Base-by-base conservation (phyloP, 1,140 invertebrate species). In the Micrasema minimum region DNA sequence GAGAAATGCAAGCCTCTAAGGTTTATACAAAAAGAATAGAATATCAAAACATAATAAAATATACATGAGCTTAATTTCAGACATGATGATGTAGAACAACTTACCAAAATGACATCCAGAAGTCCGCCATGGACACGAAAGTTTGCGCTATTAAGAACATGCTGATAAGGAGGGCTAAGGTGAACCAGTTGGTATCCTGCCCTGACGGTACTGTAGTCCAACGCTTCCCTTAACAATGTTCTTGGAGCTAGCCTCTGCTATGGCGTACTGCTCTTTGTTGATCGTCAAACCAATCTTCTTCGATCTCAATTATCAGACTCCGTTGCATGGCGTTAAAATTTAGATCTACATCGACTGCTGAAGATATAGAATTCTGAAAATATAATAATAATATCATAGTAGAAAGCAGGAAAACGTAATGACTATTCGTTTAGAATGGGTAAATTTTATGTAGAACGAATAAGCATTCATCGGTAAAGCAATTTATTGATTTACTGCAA, bases 21-120 rank as follows among this genome's bases (percentile, higher is more conserved):
- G n/a, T n/a, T n/a, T n/a, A n/a, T n/a, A n/a, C n/a, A n/a, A n/a
- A n/a, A n/a, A n/a, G n/a, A n/a, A n/a, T n/a, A n/a, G n/a, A n/a
- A n/a, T n/a, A n/a, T n/a, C n/a, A n/a, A n/a, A n/a, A n/a, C n/a
- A n/a, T n/a, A n/a, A n/a, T n/a, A n/a, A n/a, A n/a, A n/a, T n/a
- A n/a, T n/a, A n/a, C n/a, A n/a, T n/a, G n/a, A n/a, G n/a, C n/a
- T n/a, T n/a, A n/a, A n/a, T n/a, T n/a, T n/a, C n/a, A n/a, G n/a
- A n/a, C n/a, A n/a, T n/a, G n/a, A n/a, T n/a, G n/a, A n/a, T n/a
- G n/a, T n/a, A n/a, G n/a, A n/a, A 46, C n/a, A 2, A 22, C 18
- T 70, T 51, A 75, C 73, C 73, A 75, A 45, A 43, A 75, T 16
- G 73, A 64, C 69, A 75, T 72, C 69, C 69, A 75, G 55, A 46